Evolutionary conservation across 2,888 invertebrate genomes (phyloP), one percentile per base, ranked within the genome.

Genomic region (Tenthredo distinguenda): DNA sequence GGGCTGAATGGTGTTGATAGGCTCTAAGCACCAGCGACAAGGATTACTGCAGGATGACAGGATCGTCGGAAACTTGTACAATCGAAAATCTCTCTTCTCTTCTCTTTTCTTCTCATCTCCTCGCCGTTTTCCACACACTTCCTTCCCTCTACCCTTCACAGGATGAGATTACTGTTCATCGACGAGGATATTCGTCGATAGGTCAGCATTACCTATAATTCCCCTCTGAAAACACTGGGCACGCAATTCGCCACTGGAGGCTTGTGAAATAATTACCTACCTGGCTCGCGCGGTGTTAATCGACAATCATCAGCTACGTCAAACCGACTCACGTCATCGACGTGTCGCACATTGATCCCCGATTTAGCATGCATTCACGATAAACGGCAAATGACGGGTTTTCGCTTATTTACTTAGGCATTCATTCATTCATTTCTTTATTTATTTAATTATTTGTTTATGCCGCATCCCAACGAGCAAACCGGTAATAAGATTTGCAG

Each of bases 291-390:
- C 43, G 43, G 84, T 87, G 90, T 90, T 90, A 90, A 91, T 90
- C 90, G 90, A 88, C 90, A 91, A 91, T 92, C 91, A 92, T 88
- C 87, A 87, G 86, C 89, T 87, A 89, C 50, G 85, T 83, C 85
- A 71, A 86, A 77, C 50, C 72, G 72, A 74, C 72, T 18, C 40
- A 43, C 43, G 72, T 74, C 72, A 74, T 74, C 72, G 72, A 43
- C 40, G 40, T 71, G 82, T 68, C 79, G 77, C 86, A 84, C 86
- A 85, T 76, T 85, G 85, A 34, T 31, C 50, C 77, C 21, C 34
- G 7, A 50, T 9, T 21, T 40, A 5, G 1, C 12, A 40, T 68
- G 34, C 68, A 34, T 68, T 26, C 18, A 68, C 68, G 68, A 34
- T 34, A 18, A 68, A 55, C 55, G 6, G 2, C 26, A 3, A 62